Evolutionary conservation across 2,113 vertebrate genomes (phyloP), one percentile per base, ranked within the genome.

Genomic region (Eurystomus gularis): DNA sequence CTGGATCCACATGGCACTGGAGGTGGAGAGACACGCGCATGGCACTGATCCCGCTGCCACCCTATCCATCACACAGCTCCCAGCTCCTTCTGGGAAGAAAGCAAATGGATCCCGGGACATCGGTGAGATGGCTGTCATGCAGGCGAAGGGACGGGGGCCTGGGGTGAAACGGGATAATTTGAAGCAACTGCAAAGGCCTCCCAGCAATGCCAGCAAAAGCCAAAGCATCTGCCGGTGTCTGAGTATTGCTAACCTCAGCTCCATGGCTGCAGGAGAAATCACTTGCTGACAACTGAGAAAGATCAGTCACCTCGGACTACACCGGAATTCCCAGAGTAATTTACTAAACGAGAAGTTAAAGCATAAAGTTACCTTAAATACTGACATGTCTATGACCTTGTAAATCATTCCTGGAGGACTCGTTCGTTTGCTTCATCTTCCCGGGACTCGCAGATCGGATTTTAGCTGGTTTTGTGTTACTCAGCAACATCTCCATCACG

Each of bases 381-480:
- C 72, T 61, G 76, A 51, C 0, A 48, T 48, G 61, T 10, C 60
- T 73, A 9, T 82, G 88, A 94, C 95, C 95, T 94, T 93, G 78
- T 9, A 19, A 71, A 73, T 44, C 46, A 28, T 60, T 88, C 82
- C 76, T 61, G 60, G 68, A 96, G 86, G 75, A 78, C 87, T 93
- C 6, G 2, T 39, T 91, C 25, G 21, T 91, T 55, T 60, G 20
- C 75, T 88, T 82, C 82, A 37, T 40, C 83, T 73, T 73, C 81
- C 71, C 7, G 33, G 88, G 77, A 60, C 65, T 46, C 4, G 3
- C 9, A 72, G 94, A 60, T 28, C 1, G 1, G 49, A 86, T 87
- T 79, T 68, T 37, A 90, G 64, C 72, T 72, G 92, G 90, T 90
- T 93, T 96, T 95, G 92, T 88, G 90, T 94, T 94, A 92, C 92